Conservation (phyloP, 1,140 invertebrate genomes). For the Anadara kagoshimensis region DNA sequence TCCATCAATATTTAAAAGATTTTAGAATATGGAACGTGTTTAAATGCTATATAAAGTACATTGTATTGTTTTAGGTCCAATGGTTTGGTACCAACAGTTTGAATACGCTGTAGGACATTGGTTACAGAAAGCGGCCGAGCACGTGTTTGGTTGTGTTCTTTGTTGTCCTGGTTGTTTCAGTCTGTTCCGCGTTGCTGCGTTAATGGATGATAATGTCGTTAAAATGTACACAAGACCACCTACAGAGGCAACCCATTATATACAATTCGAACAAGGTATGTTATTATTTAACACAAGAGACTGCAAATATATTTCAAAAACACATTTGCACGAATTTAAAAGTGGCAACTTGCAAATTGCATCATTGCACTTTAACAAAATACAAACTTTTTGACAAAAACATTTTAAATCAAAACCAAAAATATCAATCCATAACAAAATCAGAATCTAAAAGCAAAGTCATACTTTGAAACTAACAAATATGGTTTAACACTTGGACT, state of each 20-base stretch:
- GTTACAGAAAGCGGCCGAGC: slow-evolving; percentile 99
- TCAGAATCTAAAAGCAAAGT: no score
- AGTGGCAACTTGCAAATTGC: no score
- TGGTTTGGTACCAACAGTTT: slow-evolving; percentile 99
- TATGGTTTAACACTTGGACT: no score
- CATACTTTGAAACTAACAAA: no score
- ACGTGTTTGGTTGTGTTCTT: slow-evolving; percentile 80
- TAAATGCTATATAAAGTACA: no score
- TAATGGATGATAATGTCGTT: slow-evolving; percentile 71
- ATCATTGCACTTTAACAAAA: no score
- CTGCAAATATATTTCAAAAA: background rate
- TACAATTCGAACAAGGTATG: slow-evolving; percentile 70
- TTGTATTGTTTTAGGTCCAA: slow-evolving; percentile 83
- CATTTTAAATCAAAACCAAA: no score
- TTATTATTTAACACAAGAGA: background rate
- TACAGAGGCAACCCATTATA: slow-evolving; percentile 61
- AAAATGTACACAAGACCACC: slow-evolving; percentile 65
- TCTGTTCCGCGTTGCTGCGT: slow-evolving; percentile 63
- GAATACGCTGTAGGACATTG: slow-evolving; percentile 99
- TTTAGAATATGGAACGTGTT: no score
- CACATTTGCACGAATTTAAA: background rate
- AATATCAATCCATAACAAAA: no score
- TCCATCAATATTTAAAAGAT: no score
- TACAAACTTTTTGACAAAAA: no score
- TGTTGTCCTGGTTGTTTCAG: slow-evolving; percentile 71